Evolutionary conservation across 2,113 vertebrate species (phyloP), one percentile per base, ranked within the genome.

Genomic region (Cynocephalus volans): DNA sequence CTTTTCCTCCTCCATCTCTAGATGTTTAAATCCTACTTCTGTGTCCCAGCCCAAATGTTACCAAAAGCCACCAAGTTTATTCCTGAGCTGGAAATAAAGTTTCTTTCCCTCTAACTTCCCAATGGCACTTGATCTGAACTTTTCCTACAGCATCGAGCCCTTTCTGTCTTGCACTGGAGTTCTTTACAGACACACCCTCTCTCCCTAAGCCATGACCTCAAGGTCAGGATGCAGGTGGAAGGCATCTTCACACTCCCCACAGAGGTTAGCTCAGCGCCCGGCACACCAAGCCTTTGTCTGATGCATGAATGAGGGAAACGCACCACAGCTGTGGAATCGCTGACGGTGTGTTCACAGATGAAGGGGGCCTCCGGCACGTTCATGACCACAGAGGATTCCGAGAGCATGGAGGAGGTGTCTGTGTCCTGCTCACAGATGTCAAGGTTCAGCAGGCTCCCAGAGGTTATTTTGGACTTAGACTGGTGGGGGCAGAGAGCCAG

Each of bases 301-400:
- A 24, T 1, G 14, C 19, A 7, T 0, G 14, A 3, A 48, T 3
- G 1, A 12, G 4, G 54, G 24, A 76, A 60, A 92, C 96, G 1
- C 76, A 98, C 98, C 98, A 97, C 85, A 12, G 97, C 98, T 2
- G 86, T 98, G 97, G 95, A 93, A 10, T 97, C 90, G 1, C 87
- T 97, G 97, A 97, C 97, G 0, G 97, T 98, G 86, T 98, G 98
- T 54, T 98, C 96, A 12, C 72, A 94, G 92, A 98, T 95, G 75
- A 95, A 93, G 19, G 98, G 98, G 0, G 93, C 64, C 36, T 97
- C 97, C 0, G 98, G 98, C 54, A 98, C 83, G 0, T 98, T 90
- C 69, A 98, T 50, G 33, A 97, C 83, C 80, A 98, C 97, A 6
- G 98, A 93, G 26, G 98, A 98, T 19, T 97, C 97, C 0, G 98